Percentiles rank a stretch among this genome's conserved stretches.
These are phyloP conservation scores for Drepanosiphum platanoidis DNA, from an alignment of 2,888 invertebrate genomes.

Conservation along the genomic window DNA sequence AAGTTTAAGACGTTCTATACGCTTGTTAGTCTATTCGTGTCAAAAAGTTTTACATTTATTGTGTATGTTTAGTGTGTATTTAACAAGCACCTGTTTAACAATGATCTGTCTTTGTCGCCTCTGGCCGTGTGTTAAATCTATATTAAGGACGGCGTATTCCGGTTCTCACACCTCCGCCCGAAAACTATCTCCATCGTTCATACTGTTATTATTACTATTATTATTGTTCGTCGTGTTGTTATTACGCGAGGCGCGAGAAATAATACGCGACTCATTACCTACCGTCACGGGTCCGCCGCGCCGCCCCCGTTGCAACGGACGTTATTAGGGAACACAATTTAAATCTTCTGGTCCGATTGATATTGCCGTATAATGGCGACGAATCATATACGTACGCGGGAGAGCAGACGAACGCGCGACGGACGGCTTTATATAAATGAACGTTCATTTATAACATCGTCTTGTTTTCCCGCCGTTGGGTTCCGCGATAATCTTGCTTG, in stretches of 20 bases:
- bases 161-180: background rate
- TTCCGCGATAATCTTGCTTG: conserved; percentile 18
- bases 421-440: conserved; percentile 13
- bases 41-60: background rate
- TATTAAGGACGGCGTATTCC: background rate
- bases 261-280: background rate
- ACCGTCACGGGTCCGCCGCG: background rate
- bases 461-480: conserved; percentile 22
- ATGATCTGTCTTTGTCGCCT: background rate
- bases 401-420: background rate
- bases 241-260: background rate
- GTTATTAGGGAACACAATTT: background rate
- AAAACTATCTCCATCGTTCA: background rate
- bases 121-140: background rate
- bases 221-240: background rate
- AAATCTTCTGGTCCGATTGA: conserved; percentile 9
- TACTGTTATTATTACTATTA: background rate
- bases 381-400: background rate
- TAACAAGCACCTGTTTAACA: conserved; percentile 2
- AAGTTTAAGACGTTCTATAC: background rate
- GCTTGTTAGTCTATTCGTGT: background rate
- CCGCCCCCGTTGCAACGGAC: background rate
- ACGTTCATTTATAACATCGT: conserved; percentile 11
- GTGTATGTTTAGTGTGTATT: background rate
- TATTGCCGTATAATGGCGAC: background rate